Evolutionary conservation across 2,888 invertebrate species (phyloP), one percentile per base, ranked within the genome.

Genomic region (Torymus aiolomorphi): DNA sequence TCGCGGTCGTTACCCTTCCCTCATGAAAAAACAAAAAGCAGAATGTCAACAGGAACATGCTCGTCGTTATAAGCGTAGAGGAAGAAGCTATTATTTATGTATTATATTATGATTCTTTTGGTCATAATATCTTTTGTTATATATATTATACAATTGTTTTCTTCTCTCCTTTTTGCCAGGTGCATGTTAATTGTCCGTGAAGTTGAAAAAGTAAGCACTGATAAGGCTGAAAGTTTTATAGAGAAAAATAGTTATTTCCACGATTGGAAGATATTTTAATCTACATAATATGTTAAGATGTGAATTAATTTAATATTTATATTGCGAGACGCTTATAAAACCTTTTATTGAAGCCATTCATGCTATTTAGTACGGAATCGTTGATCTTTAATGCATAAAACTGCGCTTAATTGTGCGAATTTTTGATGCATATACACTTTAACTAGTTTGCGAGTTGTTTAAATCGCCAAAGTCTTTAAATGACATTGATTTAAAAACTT

Each of bases 1-100:
- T 84, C 57, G 31, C 78, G 83, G 80, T 84, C 82, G 67, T 84
- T 84, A 83, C 71, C 72, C 69, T 49, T 3, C 57, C 18, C 61
- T 57, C 31, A 42, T 42, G 42, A 42, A 42, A 42, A 31, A 16
- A 62, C 24, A 59, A 31, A 42, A 63, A 77, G 57, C 62, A 72
- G 54, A 80, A 79, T 80, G 59, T 78, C 52, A 71, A 74, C 49
- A 42, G 20, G n/a, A 54, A 75, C 56, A 74, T 61, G 75, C 74
- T 67, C 62, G 18, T 78, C 42, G 49, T 80, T 76, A 70, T 24
- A 74, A 42, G 42, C 51, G 14, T 18, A 62, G 63, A 72, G 12
- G 31, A 61, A 24, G 61, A 62, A 80, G 20, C 8, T 80, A 73
- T 73, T 79, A 77, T 66, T 67, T 71, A 59, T 72, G 69, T 66